Percentiles rank a stretch among this genome's conserved stretches.
These are phyloP conservation scores for Psylliodes chrysocephalus DNA, from an alignment of 2,888 invertebrate species.

Conservation along the genomic window DNA sequence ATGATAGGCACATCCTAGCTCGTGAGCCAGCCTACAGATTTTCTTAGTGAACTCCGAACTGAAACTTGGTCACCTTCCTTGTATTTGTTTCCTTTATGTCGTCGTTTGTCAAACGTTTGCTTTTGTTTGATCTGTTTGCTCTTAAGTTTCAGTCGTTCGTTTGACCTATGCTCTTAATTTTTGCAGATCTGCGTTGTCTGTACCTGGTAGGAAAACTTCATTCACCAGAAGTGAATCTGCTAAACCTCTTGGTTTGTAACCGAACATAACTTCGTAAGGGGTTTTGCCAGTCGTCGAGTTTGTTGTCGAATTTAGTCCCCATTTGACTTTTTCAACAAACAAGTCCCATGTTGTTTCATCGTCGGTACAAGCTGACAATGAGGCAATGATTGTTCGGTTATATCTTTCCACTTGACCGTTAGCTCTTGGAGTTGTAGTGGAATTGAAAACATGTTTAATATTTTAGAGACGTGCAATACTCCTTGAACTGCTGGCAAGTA, in stretches of 20 bases:
- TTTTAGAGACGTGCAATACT: constrained; percentile 13
- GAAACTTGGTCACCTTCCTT: background rate
- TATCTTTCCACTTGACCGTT: constrained; percentile 51
- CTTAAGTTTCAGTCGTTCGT: background rate
- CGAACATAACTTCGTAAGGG: background rate
- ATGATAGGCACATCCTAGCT: no score
- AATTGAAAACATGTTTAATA: constrained; percentile 45
- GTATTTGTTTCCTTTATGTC: no score
- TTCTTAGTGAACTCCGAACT: background rate
- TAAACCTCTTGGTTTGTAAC: background rate
- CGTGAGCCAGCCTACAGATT: no score
- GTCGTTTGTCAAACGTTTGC: background rate
- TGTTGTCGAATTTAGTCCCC: constrained; percentile 43
- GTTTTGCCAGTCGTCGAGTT: background rate
- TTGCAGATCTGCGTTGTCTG: background rate
- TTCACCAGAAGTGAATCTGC: background rate
- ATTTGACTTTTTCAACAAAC: constrained; percentile 34
- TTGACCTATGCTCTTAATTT: background rate
- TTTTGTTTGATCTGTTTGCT: no score
- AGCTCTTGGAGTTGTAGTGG: constrained; percentile 49
- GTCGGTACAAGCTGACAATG: constrained; percentile 34
- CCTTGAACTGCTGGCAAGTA: constrained; percentile 38
- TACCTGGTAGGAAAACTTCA: background rate
- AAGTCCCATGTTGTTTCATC: constrained; percentile 47
- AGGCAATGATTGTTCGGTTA: constrained; percentile 40